phyloP scores from a whole-genome alignment of 2,888 invertebrate genomes.

The Endomychus coccineus region DNA sequence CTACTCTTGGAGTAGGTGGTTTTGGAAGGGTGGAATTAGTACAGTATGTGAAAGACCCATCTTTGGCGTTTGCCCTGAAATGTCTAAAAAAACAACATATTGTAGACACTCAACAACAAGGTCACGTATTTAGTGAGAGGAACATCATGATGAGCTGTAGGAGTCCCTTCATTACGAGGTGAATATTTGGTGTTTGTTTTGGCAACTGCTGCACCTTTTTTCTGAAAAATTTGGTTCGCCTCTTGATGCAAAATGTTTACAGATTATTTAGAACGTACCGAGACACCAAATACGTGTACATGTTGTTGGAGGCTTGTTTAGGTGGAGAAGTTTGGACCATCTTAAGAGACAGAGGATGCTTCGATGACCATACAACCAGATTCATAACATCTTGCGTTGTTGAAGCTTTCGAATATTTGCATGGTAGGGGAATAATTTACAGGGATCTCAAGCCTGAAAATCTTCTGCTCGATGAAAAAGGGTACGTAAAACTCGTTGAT shows the following conservation, averaged over 20 bases:
- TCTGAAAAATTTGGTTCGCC: background rate
- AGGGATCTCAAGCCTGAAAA: slow-evolving; percentile 67
- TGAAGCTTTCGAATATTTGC: slow-evolving; percentile 63
- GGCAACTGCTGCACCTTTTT: background rate
- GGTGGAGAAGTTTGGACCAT: slow-evolving; percentile 70
- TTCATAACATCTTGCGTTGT: slow-evolving; percentile 64
- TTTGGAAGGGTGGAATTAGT: slow-evolving; percentile 64
- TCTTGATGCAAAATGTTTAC: slow-evolving; percentile 24
- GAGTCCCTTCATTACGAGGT: slow-evolving; percentile 69
- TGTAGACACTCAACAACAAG: slow-evolving; percentile 65
- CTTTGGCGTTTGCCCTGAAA: slow-evolving; percentile 58
- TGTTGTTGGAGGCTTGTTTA: slow-evolving; percentile 64
- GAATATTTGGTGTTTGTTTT: slow-evolving; percentile 1
- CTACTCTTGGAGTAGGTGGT: slow-evolving; percentile 64
- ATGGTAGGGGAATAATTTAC: slow-evolving; percentile 54
- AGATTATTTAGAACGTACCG: slow-evolving; percentile 61
- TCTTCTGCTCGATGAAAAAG: slow-evolving; percentile 53
- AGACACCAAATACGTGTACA: slow-evolving; percentile 64
- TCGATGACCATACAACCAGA: slow-evolving; percentile 58
- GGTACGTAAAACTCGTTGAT: slow-evolving; percentile 62
- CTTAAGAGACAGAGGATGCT: slow-evolving; percentile 55
- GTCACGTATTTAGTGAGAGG: slow-evolving; percentile 64
- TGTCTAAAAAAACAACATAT: slow-evolving; percentile 67
- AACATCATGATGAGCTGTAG: slow-evolving; percentile 61
- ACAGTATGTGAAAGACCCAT: slow-evolving; percentile 41